These are phyloP conservation scores for Onchidella celtica DNA, from an alignment of 2,888 invertebrate species.

Conservation along the genomic window DNA sequence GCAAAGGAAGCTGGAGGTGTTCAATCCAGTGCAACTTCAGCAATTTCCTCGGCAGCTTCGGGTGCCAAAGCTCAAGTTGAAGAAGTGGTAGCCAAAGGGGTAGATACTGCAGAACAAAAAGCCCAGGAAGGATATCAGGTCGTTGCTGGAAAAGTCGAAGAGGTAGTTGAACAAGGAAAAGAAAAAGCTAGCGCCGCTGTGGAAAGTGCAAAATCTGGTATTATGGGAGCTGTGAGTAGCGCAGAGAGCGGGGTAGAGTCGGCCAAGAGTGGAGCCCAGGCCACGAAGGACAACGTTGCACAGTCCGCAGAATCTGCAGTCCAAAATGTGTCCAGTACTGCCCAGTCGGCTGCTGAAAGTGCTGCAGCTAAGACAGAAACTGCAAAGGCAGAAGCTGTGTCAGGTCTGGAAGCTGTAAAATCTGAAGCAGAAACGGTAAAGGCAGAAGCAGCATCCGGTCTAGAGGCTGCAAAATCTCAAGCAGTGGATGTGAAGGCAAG, in stretches of 20 bases:
- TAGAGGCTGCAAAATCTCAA: not conserved
- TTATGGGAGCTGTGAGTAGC: not conserved
- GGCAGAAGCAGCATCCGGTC: not conserved
- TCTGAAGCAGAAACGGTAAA: not conserved
- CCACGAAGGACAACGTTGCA: not conserved
- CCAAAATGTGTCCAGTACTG: not conserved
- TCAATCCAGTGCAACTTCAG: not conserved
- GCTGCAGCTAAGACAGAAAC: not conserved
- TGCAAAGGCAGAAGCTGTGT: not conserved
- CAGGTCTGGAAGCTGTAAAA: no score
- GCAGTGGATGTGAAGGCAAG: not conserved
- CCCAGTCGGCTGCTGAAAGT: not conserved
- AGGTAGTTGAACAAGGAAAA: not conserved
- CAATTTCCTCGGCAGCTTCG: not conserved
- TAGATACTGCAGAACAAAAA: not conserved
- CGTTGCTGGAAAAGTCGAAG: not conserved
- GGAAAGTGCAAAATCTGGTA: not conserved
- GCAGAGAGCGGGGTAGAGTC: not conserved
- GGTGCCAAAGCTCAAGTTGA: not conserved
- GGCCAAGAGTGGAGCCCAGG: not conserved
- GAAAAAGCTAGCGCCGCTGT: not conserved
- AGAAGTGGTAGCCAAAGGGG: slow-evolving; percentile 1
- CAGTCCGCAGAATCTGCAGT: not conserved
- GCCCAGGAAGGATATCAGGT: not conserved
- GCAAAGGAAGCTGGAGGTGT: not conserved